These are phyloP conservation scores for Gisinianus flammeolus DNA, from an alignment of 2,888 invertebrate genomes.

Conservation along the genomic window DNA sequence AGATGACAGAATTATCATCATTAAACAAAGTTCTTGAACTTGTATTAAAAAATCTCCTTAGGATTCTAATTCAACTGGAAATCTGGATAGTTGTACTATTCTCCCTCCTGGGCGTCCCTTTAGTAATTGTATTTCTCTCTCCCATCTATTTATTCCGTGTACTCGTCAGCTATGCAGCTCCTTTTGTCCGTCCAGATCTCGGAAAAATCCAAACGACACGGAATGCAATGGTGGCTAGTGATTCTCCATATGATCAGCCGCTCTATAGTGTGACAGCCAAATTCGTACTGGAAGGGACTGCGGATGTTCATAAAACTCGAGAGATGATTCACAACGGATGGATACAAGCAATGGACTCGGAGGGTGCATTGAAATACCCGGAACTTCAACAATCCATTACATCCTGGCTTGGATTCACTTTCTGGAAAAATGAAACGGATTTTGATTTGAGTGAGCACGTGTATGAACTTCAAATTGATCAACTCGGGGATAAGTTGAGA, in stretches of 20 bases:
- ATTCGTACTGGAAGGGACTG: neutral
- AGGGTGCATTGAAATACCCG: conserved; percentile 24
- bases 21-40: no score
- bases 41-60: no score
- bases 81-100: no score
- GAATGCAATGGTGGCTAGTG: conserved; percentile 21
- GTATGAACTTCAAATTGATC: no score
- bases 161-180: neutral
- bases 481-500: no score
- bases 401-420: conserved; percentile 39
- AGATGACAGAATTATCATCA: no score
- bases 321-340: neutral
- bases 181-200: conserved; percentile 13
- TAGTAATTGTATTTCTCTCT: neutral
- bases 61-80: no score
- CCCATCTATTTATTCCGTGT: conserved; percentile 17
- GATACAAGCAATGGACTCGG: conserved; percentile 9
- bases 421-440: conserved; percentile 33
- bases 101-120: no score
- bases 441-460: conserved; percentile 33
- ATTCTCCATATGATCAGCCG: conserved; percentile 9
- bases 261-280: neutral
- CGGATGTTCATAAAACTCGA: neutral
- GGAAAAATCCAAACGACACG: conserved; percentile 23
- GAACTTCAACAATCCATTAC: conserved; percentile 36